Percentiles rank a stretch among this genome's conserved stretches.
Conservation (phyloP, 2,888 invertebrate species). For the Didymodactylos carnosus region DNA sequence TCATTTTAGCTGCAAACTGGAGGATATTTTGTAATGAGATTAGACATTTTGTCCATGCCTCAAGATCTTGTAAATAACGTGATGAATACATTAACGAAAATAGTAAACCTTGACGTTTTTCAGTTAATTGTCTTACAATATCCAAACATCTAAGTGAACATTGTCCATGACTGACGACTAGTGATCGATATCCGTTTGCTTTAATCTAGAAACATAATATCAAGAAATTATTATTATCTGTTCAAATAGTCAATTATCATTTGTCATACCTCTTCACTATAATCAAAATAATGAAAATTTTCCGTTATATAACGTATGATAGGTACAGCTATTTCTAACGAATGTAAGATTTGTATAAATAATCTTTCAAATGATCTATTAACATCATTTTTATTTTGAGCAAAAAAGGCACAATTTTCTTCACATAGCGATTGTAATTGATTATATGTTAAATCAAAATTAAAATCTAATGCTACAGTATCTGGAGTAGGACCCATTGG, state of each 20-base stretch:
- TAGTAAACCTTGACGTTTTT: not conserved
- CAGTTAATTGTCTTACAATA: not conserved
- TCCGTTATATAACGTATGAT: not conserved
- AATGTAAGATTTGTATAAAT: not conserved
- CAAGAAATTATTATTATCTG: not conserved
- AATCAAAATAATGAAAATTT: not conserved
- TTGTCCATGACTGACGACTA: slow-evolving; percentile 31
- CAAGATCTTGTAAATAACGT: not conserved
- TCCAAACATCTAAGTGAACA: not conserved
- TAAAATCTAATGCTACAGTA: not conserved
- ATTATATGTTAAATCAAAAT: not conserved
- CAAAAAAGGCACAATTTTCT: not conserved
- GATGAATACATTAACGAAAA: not conserved
- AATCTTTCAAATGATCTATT: not conserved
- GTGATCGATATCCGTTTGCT: slow-evolving; percentile 81
- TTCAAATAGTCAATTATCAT: not conserved
- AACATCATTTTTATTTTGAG: not conserved
- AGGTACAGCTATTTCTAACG: not conserved
- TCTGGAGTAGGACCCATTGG: not conserved
- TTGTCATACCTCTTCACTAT: not conserved
- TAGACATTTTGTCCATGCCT: not conserved
- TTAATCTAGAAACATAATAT: slow-evolving; percentile 41
- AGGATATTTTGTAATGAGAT: not conserved
- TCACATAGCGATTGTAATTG: not conserved
- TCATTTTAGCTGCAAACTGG: not conserved